Percentiles rank a stretch among this genome's conserved stretches.
These are phyloP conservation scores for Diadema setosum DNA, from an alignment of 35 echinoderm and acorn worm genomes.

Conservation along the genomic window DNA sequence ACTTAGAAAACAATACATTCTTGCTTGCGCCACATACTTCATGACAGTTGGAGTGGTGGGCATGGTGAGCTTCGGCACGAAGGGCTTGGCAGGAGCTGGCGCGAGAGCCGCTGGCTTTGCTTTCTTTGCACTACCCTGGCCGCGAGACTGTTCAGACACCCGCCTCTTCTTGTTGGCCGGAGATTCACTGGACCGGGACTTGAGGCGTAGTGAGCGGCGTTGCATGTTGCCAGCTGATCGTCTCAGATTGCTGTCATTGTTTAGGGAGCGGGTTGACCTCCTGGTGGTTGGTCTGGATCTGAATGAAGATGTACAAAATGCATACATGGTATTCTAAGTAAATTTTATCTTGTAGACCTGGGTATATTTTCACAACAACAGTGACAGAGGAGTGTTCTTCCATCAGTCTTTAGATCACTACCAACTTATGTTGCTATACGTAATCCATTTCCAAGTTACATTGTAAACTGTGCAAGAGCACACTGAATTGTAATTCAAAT, in stretches of 20 bases:
- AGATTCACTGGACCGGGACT: neutral
- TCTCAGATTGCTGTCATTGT: neutral
- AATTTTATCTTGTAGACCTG: too few relatives aligned
- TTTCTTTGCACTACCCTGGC: neutral
- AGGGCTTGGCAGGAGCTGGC: neutral
- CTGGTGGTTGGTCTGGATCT: neutral
- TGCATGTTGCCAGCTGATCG: neutral
- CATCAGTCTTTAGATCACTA: too few relatives aligned
- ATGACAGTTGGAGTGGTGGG: slow-evolving; percentile 52
- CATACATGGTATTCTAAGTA: too few relatives aligned
- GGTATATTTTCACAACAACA: too few relatives aligned
- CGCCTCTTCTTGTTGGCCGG: neutral
- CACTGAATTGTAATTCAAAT: too few relatives aligned
- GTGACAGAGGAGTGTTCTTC: too few relatives aligned
- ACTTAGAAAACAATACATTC: neutral
- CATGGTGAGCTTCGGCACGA: slow-evolving; percentile 12
- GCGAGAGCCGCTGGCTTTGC: neutral
- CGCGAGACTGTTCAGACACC: neutral
- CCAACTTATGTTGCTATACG: too few relatives aligned
- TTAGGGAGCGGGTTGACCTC: neutral
- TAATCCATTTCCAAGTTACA: too few relatives aligned
- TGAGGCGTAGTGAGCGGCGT: neutral
- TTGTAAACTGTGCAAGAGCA: too few relatives aligned
- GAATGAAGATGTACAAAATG: too few relatives aligned
- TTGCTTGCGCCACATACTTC: slow-evolving; percentile 54